phyloP scores from a whole-genome alignment of 1,140 invertebrate species.

The Vollenhovia emeryi region DNA sequence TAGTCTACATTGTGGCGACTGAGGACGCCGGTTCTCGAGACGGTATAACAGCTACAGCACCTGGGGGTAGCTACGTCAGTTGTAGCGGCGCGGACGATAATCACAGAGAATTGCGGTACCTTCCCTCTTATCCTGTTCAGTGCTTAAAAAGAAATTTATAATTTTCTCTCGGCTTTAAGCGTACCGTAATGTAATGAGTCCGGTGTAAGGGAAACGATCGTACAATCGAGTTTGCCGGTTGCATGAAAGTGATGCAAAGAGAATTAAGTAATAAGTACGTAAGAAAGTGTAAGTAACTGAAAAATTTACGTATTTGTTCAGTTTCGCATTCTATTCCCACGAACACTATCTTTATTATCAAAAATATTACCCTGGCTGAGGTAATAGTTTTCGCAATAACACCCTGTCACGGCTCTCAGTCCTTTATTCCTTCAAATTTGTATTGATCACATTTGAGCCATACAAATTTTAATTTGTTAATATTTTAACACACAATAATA shows the following conservation, averaged over 20 bases:
- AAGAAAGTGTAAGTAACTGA: neutral
- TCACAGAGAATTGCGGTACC: conserved; percentile 1
- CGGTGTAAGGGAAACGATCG: neutral
- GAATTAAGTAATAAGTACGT: conserved; percentile 28
- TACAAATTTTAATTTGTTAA: too few species aligned
- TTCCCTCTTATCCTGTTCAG: neutral
- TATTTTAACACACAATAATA: too few species aligned
- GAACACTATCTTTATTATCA: neutral
- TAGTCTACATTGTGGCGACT: conserved; percentile 26
- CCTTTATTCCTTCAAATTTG: too few species aligned
- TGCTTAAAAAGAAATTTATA: neutral
- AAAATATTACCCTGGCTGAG: too few species aligned
- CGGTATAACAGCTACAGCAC: conserved; percentile 14
- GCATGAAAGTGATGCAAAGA: neutral
- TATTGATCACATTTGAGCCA: too few species aligned
- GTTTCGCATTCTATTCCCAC: neutral
- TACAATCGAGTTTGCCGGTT: neutral
- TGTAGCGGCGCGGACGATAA: neutral
- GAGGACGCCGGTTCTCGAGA: conserved; percentile 5
- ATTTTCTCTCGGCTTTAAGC: neutral
- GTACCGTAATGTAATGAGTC: neutral
- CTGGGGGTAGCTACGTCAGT: neutral
- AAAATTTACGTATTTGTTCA: neutral
- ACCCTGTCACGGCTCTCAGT: too few species aligned
- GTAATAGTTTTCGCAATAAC: too few species aligned